Base-by-base conservation (phyloP, 2,888 invertebrate genomes). In the Xestobium rufovillosum region DNA sequence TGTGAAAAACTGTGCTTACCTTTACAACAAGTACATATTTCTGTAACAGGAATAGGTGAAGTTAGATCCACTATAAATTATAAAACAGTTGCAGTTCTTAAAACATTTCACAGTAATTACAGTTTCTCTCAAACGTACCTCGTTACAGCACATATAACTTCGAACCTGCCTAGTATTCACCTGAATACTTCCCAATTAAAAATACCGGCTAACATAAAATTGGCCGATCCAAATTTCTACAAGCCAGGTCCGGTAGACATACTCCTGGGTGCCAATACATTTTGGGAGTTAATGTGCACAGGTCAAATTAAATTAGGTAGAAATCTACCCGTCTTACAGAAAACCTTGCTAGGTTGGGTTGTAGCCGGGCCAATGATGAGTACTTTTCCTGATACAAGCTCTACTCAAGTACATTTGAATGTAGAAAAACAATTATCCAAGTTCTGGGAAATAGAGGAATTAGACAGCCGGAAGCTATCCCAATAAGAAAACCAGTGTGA, bases 111-210 rank as follows among this genome's bases (percentile, higher is more conserved):
- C n/a, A n/a, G n/a, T n/a, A n/a, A n/a, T n/a, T n/a, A n/a, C n/a
- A n/a, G n/a, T n/a, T n/a, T n/a, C n/a, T n/a, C n/a, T n/a, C n/a
- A n/a, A n/a, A n/a, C n/a, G n/a, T n/a, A n/a, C n/a, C n/a, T n/a
- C 9, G 26, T 50, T 4, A 14, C 50, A 6, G 43, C 38, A 9
- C 32, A 41, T 19, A 49, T 52, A 14, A 49, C 47, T 4, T 42
- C 39, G 14, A 36, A 42, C 15, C 25, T 47, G n/a, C 51, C 51
- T 2, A 26, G 36, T 6, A 15, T 36, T 6, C 16, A 25, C 11
- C 29, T 49, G 13, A 27, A 49, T 10, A 10, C 28, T 2, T 26
- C 14, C 2, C 36, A 26, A n/a, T 26, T 47, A 4, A 41, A 38
- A 4, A 33, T 50, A 25, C 50, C 51, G 1, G 17, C 25, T 1